Evolutionary conservation across 2,797 vertebrate genomes (phyloP).

Genomic region (Mus caroli): DNA sequence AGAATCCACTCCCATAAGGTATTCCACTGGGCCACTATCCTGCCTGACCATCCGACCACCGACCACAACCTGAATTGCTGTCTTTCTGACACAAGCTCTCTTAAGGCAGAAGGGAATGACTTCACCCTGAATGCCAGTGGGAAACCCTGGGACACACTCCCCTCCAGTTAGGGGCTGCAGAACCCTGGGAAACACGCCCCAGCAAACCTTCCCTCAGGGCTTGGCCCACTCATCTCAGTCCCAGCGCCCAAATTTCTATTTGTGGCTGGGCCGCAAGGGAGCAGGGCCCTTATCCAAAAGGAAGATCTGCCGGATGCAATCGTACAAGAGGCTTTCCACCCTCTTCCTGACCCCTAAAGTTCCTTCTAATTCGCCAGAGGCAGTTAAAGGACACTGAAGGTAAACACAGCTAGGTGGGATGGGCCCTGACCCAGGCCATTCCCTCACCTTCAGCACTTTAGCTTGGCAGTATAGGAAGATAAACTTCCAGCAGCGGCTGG

Average conservation of each 20-base stretch:
- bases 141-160: not conserved
- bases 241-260: conserved; percentile 55
- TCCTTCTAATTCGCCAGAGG: conserved; percentile 71
- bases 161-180: not conserved
- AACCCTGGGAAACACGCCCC: conserved; percentile 34
- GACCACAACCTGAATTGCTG: conserved; percentile 40
- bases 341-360: conserved; percentile 76
- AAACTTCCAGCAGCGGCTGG: not conserved
- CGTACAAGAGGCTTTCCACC: conserved; percentile 79
- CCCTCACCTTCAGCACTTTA: conserved; percentile 52
- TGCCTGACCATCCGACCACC: conserved; percentile 28
- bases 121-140: not conserved
- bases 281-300: conserved; percentile 80
- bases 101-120: not conserved
- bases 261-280: conserved; percentile 37
- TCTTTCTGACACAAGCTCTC: conserved; percentile 36
- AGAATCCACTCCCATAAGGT: not conserved
- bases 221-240: conserved; percentile 12
- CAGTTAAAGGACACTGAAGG: conserved; percentile 76
- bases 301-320: conserved; percentile 78
- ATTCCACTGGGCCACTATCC: not conserved
- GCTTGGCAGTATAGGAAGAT: not conserved
- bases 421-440: conserved; percentile 56
- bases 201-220: conserved; percentile 19
- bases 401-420: conserved; percentile 64